A percentile compares a stretch with the other conserved stretches of the same genome.
These are phyloP conservation scores for Eospalax fontanierii DNA, from an alignment of 2,797 vertebrate genomes.

Conservation along the genomic window DNA sequence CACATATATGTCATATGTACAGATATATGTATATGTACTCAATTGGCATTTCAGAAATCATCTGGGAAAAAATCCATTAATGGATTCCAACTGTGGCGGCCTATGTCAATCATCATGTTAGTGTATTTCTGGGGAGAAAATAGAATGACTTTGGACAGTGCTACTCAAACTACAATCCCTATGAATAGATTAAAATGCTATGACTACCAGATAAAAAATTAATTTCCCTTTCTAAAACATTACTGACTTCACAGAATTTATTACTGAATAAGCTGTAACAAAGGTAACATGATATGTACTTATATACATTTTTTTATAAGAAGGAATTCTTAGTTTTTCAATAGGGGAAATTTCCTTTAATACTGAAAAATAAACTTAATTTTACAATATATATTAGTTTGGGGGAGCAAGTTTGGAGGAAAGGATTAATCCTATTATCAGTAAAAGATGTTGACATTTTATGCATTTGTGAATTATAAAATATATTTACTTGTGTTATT, in stretches of 20 bases:
- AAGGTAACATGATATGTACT: constrained; percentile 26
- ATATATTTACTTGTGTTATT: constrained; percentile 2
- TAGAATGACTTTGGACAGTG: not conserved
- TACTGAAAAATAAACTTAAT: constrained; percentile 11
- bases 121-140: constrained; percentile 32
- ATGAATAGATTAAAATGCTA: constrained; percentile 35
- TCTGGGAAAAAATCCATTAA: not conserved
- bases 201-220: not conserved
- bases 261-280: constrained; percentile 36
- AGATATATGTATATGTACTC: not conserved
- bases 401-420: not conserved
- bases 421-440: constrained; percentile 3
- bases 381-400: constrained; percentile 60
- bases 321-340: constrained; percentile 19
- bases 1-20: not conserved
- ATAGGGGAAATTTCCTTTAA: not conserved
- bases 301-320: not conserved
- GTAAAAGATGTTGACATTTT: constrained; percentile 37
- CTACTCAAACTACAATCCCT: constrained; percentile 21
- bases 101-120: not conserved
- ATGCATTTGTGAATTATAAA: constrained; percentile 38
- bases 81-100: not conserved
- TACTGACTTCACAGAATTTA: constrained; percentile 31
- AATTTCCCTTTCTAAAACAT: not conserved
- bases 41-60: constrained; percentile 26